Percentiles rank a stretch among this genome's conserved stretches.
Conservation (phyloP, 2,888 invertebrate species). For the Lobophora halterata region DNA sequence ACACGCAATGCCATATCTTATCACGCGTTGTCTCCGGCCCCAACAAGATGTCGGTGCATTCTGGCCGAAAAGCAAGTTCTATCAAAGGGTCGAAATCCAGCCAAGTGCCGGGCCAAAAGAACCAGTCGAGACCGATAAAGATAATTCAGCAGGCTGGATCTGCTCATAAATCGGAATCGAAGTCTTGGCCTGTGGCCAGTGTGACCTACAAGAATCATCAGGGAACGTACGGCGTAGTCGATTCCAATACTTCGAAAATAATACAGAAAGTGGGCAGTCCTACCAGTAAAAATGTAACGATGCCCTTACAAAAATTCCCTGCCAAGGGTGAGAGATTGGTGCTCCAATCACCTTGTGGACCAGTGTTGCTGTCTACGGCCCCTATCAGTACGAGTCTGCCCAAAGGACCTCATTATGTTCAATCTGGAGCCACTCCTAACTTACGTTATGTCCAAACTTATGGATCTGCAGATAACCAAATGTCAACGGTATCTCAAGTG, state of each 20-base stretch:
- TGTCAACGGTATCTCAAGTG: slow-evolving; percentile 69
- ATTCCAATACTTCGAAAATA: slow-evolving; percentile 64
- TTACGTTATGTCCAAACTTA: slow-evolving; percentile 71
- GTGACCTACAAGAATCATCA: slow-evolving; percentile 66
- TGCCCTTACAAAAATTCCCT: slow-evolving; percentile 58
- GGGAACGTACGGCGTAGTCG: slow-evolving; percentile 56
- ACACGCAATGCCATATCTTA: slow-evolving; percentile 71
- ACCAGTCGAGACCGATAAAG: slow-evolving; percentile 76
- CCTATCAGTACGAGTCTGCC: slow-evolving; percentile 60
- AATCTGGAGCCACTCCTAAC: slow-evolving; percentile 70
- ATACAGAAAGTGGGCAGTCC: slow-evolving; percentile 75
- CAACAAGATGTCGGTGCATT: slow-evolving; percentile 73
- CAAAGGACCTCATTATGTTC: slow-evolving; percentile 75
- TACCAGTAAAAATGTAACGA: slow-evolving; percentile 56
- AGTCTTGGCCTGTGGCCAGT: slow-evolving; percentile 66
- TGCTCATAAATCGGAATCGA: slow-evolving; percentile 62
- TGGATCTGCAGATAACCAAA: slow-evolving; percentile 57
- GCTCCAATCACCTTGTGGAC: slow-evolving; percentile 70
- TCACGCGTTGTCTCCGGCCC: slow-evolving; percentile 75
- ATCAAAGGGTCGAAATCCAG: slow-evolving; percentile 66
- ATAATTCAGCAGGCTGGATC: slow-evolving; percentile 76
- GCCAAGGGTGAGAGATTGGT: slow-evolving; percentile 66
- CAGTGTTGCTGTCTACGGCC: slow-evolving; percentile 68
- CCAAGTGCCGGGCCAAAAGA: slow-evolving; percentile 60
- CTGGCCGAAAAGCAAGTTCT: slow-evolving; percentile 66